Conservation (phyloP, 1,140 invertebrate genomes). For the Papilio machaon region DNA sequence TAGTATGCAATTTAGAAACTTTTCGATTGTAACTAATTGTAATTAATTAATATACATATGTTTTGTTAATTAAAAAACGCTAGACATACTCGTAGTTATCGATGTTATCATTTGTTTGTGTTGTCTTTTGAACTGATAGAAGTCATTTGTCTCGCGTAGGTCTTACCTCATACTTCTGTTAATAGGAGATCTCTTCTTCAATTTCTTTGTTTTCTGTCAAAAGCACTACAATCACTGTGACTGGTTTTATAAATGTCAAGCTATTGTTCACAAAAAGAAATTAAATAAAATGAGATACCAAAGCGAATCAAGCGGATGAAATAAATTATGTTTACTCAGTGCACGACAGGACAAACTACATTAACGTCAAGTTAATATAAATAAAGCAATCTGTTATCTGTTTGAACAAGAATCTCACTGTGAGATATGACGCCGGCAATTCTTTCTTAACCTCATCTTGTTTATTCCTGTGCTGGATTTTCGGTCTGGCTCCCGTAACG, state of each 20-base stretch:
- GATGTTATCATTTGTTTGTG: too few relatives aligned
- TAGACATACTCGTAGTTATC: too few relatives aligned
- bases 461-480: slow-evolving; percentile 23
- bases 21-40: too few relatives aligned
- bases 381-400: slow-evolving; percentile 37
- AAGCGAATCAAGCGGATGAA: neutral
- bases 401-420: slow-evolving; percentile 42
- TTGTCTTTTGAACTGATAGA: too few relatives aligned
- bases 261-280: neutral
- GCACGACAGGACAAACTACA: slow-evolving; percentile 24
- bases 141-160: too few relatives aligned
- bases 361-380: slow-evolving; percentile 31
- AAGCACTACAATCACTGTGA: neutral
- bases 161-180: neutral
- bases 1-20: too few relatives aligned
- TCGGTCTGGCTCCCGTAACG: neutral
- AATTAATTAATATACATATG: too few relatives aligned
- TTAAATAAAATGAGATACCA: neutral
- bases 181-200: neutral
- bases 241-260: neutral
- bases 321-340: slow-evolving; percentile 6
- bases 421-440: slow-evolving; percentile 32
- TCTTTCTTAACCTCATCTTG: slow-evolving; percentile 31
- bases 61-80: too few relatives aligned
- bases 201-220: neutral